Percentiles rank a stretch among this genome's conserved stretches.
Evolutionary conservation across 2,888 invertebrate species (phyloP).

Genomic region (Stomorhina lunata): DNA sequence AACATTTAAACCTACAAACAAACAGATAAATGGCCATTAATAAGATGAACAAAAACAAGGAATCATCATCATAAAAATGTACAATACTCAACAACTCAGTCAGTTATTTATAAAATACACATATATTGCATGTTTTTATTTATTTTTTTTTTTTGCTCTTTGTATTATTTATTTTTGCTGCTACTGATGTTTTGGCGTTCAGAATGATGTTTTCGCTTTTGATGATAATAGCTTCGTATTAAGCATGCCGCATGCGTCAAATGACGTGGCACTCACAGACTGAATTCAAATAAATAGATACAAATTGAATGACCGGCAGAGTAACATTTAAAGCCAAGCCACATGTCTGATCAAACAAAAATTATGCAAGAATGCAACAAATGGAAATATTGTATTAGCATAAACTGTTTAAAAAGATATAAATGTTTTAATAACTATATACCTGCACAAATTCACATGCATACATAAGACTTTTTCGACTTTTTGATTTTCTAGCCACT

Average conservation of each 20-base stretch:
- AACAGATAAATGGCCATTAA: neutral
- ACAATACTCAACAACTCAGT: too few species aligned
- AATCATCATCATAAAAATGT: constrained; percentile 11
- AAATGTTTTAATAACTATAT: too few species aligned
- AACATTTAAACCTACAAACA: neutral
- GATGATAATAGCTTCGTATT: constrained; percentile 20
- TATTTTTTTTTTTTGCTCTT: constrained; percentile 5
- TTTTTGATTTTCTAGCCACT: too few species aligned
- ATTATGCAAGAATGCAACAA: constrained; percentile 28
- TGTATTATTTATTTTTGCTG: neutral
- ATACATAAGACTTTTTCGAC: neutral
- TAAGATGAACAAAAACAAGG: neutral
- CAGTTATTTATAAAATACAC: constrained; percentile 2
- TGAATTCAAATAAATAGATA: constrained; percentile 6
- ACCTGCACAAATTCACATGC: too few species aligned
- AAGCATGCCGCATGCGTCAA: constrained; percentile 56
- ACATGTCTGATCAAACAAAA: neutral
- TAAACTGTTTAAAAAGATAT: neutral
- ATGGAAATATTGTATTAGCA: neutral
- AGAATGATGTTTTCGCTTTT: constrained; percentile 1
- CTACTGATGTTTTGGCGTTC: neutral
- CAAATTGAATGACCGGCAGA: constrained; percentile 1
- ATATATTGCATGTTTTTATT: constrained; percentile 8
- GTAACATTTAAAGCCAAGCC: too few species aligned
- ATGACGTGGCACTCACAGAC: constrained; percentile 35